A percentile compares a stretch with the other conserved stretches of the same genome.
These are phyloP conservation scores for Sesia bembeciformis DNA, from an alignment of 2,888 invertebrate species.

Conservation along the genomic window DNA sequence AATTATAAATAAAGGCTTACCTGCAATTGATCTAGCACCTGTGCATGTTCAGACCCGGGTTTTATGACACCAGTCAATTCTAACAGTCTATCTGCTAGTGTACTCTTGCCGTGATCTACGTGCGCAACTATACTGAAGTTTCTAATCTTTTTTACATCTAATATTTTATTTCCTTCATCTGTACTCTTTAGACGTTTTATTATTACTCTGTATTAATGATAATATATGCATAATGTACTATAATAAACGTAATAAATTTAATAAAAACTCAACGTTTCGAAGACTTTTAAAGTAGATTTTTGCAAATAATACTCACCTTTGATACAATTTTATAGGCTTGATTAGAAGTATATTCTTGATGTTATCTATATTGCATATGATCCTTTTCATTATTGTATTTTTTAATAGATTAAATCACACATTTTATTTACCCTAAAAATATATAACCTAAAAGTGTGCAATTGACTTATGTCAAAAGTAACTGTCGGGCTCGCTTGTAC, in stretches of 20 bases:
- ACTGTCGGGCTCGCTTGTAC: too few species aligned
- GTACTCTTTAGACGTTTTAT: constrained; percentile 30
- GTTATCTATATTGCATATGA: constrained; percentile 2
- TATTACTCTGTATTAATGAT: neutral
- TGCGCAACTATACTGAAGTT: constrained; percentile 99
- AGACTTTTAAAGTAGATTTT: too few species aligned
- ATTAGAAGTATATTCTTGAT: constrained; percentile 2
- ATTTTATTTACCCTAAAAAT: neutral
- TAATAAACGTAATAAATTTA: neutral
- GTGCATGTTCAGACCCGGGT: constrained; percentile 77
- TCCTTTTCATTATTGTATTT: neutral
- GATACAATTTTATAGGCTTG: constrained; percentile 6
- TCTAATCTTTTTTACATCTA: constrained; percentile 75
- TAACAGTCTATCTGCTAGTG: constrained; percentile 94
- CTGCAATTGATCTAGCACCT: constrained; percentile 85
- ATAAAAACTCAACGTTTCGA: neutral
- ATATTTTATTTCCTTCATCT: constrained; percentile 17
- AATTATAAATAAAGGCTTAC: constrained; percentile 27
- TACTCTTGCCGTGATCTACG: constrained; percentile 99
- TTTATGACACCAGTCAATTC: constrained; percentile 91
- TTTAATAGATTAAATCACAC: neutral
- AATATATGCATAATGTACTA: neutral
- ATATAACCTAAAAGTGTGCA: too few species aligned
- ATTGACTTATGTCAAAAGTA: too few species aligned
- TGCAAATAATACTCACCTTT: constrained; percentile 9